These are phyloP conservation scores for Chunga burmeisteri DNA, from an alignment of 2,113 vertebrate genomes.

Conservation along the genomic window DNA sequence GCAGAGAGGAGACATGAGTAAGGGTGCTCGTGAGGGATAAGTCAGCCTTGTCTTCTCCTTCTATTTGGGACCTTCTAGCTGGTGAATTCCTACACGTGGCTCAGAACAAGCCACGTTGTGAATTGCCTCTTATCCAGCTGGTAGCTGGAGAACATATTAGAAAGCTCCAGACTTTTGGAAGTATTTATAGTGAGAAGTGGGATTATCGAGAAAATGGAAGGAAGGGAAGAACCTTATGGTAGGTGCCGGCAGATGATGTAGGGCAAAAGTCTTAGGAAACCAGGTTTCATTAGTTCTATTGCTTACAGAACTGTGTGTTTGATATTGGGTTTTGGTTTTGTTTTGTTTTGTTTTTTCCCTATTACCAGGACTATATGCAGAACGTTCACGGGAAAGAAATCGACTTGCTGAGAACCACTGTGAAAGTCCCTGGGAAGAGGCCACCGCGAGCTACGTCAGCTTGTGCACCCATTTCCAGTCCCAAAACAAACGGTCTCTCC, in stretches of 20 bases:
- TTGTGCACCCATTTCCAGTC: slow-evolving; percentile 86
- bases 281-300: not conserved
- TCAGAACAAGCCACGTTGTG: not conserved
- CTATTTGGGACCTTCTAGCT: not conserved
- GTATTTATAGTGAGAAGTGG: not conserved
- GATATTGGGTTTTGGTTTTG: not conserved
- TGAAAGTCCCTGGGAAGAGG: slow-evolving; percentile 96
- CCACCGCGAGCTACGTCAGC: slow-evolving; percentile 92
- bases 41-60: not conserved
- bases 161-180: not conserved
- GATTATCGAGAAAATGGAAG: not conserved
- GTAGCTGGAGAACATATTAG: not conserved
- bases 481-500: slow-evolving; percentile 91
- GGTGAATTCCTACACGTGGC: not conserved
- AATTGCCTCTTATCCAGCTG: not conserved
- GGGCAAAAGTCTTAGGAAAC: not conserved
- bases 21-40: not conserved
- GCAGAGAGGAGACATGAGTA: not conserved
- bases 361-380: slow-evolving; percentile 95
- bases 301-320: not conserved
- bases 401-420: slow-evolving; percentile 93
- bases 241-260: not conserved
- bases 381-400: slow-evolving; percentile 97
- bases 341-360: not conserved
- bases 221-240: not conserved